Evolutionary conservation across 2,888 invertebrate genomes (phyloP).

Genomic region (Dasypogon diadema): DNA sequence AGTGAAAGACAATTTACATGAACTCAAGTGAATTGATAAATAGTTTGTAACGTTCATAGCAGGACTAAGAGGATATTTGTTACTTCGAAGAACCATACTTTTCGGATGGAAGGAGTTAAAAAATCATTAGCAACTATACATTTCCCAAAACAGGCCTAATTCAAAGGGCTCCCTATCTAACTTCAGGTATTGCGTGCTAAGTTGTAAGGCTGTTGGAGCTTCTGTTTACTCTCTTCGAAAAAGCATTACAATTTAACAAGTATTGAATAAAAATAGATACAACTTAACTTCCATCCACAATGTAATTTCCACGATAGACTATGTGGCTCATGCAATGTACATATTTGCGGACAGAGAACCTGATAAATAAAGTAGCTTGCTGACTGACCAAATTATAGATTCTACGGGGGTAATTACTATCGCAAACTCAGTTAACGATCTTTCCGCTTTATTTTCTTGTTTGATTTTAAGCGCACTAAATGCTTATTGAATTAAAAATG

Average conservation of each 20-base stretch:
- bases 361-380: constrained; percentile 52
- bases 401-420: constrained; percentile 50
- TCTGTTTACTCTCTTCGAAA: no score
- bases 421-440: constrained; percentile 53
- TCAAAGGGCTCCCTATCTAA: no score
- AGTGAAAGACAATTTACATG: no score
- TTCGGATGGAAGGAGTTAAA: no score
- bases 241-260: background rate
- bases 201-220: no score
- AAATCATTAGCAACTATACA: no score
- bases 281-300: background rate
- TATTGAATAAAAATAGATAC: background rate
- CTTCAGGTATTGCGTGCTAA: no score
- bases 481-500: background rate
- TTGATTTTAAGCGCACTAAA: background rate
- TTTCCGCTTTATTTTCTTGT: constrained; percentile 23
- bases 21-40: no score
- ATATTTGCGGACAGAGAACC: constrained; percentile 46
- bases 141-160: no score
- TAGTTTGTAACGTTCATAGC: no score
- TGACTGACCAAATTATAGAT: constrained; percentile 54
- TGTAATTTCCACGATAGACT: background rate
- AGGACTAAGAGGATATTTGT: no score
- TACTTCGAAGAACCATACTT: no score
- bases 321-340: constrained; percentile 44